Conservation (phyloP, 2,113 vertebrate species). For the Rhabdornis inornatus region DNA sequence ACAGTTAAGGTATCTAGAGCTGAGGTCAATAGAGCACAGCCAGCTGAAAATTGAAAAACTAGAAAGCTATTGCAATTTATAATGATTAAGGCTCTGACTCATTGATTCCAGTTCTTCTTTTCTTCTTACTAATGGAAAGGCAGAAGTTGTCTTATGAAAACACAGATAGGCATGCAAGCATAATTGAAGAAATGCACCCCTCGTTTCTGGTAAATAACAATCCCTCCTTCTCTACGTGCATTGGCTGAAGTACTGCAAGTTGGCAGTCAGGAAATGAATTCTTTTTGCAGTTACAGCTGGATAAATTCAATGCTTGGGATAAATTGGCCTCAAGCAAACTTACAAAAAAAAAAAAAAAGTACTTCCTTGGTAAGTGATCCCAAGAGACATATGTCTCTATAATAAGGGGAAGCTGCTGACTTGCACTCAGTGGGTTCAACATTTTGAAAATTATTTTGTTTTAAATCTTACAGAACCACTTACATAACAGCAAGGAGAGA, state of each 20-base stretch:
- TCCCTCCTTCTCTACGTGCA: not conserved
- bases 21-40: not conserved
- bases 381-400: conserved; percentile 23
- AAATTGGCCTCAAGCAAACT: conserved; percentile 23
- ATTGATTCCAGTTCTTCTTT: not conserved
- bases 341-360: not conserved
- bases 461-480: conserved; percentile 38
- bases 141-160: not conserved
- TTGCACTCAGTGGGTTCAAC: conserved; percentile 15
- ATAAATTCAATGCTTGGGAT: conserved; percentile 2
- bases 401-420: conserved; percentile 30
- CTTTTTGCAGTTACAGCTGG: not conserved
- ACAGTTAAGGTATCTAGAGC: not conserved
- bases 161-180: not conserved
- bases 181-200: not conserved
- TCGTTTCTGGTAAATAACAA: not conserved
- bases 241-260: not conserved
- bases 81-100: not conserved
- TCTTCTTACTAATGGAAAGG: not conserved
- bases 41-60: not conserved
- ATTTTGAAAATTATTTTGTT: conserved; percentile 31
- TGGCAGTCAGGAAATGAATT: not conserved
- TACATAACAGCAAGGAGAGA: not conserved
- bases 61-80: not conserved
- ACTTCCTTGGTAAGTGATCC: conserved; percentile 46